A percentile compares a stretch with the other conserved stretches of the same genome.
phyloP scores from a whole-genome alignment of 2,113 vertebrate species.

The Saimiri boliviensis region DNA sequence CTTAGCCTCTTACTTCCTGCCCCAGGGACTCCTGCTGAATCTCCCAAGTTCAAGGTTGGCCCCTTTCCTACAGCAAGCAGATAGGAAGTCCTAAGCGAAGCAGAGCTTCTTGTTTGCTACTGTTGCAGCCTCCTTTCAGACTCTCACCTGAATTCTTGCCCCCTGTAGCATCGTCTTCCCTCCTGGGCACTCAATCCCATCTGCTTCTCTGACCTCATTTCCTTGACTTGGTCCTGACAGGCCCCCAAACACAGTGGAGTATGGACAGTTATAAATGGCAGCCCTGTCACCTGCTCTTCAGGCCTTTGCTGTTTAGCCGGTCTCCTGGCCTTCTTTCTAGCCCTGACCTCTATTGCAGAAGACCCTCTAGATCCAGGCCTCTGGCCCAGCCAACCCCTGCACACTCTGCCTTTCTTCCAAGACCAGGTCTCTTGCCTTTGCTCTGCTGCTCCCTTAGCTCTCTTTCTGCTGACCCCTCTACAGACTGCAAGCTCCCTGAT shows the following conservation, averaged over 20 bases:
- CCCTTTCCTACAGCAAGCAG: background rate
- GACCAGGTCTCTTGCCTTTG: background rate
- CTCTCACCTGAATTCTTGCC: background rate
- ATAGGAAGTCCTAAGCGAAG: background rate
- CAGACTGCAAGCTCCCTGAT: background rate
- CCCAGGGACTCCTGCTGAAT: background rate
- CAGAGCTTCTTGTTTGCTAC: background rate
- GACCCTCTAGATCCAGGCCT: background rate
- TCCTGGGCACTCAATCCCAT: too few relatives aligned
- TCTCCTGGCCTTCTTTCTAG: background rate
- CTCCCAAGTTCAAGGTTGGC: background rate
- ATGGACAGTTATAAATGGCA: background rate
- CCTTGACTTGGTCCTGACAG: background rate
- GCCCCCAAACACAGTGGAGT: background rate
- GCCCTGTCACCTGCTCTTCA: background rate
- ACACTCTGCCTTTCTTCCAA: background rate
- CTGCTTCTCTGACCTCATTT: background rate
- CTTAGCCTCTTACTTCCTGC: background rate
- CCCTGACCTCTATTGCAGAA: background rate
- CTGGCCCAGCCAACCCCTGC: background rate
- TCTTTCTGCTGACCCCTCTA: background rate
- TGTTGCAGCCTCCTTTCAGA: background rate
- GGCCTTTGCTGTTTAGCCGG: background rate
- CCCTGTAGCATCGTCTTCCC: background rate
- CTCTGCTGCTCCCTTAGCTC: background rate